phyloP scores from a whole-genome alignment of 2,113 vertebrate genomes.

The Rafetus swinhoei region DNA sequence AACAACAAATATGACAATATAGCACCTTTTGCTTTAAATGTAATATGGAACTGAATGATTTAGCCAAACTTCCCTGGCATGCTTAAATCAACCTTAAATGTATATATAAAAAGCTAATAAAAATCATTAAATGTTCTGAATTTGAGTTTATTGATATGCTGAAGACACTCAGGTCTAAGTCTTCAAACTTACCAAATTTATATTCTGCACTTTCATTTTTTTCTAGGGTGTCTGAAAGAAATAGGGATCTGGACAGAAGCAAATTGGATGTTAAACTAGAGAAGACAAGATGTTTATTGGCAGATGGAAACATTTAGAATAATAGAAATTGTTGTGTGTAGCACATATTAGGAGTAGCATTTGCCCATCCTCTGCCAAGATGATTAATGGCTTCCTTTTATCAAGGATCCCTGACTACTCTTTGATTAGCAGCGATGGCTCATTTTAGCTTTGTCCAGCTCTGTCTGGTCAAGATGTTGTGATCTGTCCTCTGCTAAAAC shows the following conservation, averaged over 20 bases:
- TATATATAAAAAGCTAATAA: background rate
- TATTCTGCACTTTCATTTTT: conserved; percentile 22
- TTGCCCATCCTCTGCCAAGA: background rate
- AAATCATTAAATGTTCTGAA: background rate
- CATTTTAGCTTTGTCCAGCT: background rate
- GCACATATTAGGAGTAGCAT: background rate
- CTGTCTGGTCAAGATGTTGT: background rate
- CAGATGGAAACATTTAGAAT: background rate
- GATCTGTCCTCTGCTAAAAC: background rate
- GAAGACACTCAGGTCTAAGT: background rate
- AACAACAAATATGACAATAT: background rate
- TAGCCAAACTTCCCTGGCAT: background rate
- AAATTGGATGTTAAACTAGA: conserved; percentile 32
- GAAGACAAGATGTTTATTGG: conserved; percentile 7
- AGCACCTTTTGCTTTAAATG: background rate
- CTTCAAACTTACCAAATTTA: conserved; percentile 34
- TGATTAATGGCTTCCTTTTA: background rate
- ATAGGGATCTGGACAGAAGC: conserved; percentile 33
- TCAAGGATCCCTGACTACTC: background rate
- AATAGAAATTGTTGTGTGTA: background rate
- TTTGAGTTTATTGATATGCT: background rate
- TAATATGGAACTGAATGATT: background rate
- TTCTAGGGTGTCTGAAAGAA: conserved; percentile 49
- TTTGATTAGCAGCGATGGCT: background rate
- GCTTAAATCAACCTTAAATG: background rate